phyloP scores from a whole-genome alignment of 2,113 vertebrate genomes.

The Erpornis zantholeuca region DNA sequence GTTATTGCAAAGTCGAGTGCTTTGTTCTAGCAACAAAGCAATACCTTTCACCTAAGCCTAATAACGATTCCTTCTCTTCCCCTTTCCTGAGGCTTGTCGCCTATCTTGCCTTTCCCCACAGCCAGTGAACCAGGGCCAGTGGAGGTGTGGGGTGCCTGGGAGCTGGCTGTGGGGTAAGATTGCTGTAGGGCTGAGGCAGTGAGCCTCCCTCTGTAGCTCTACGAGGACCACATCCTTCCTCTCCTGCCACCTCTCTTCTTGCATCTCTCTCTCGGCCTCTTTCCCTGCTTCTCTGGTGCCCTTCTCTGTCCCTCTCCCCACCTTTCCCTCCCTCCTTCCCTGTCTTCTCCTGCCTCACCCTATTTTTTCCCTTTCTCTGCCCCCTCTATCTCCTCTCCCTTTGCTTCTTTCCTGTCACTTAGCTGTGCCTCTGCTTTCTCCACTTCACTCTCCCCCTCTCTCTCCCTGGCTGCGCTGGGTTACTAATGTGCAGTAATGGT shows the following conservation, averaged over 20 bases:
- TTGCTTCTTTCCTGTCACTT: not conserved
- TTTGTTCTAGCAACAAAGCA: constrained; percentile 49
- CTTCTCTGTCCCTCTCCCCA: not conserved
- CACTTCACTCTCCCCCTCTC: not conserved
- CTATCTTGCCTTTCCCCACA: not conserved
- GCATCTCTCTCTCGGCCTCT: not conserved
- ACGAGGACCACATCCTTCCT: not conserved
- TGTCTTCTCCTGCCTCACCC: not conserved
- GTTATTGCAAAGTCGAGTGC: constrained; percentile 41
- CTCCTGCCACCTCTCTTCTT: not conserved
- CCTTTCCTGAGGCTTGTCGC: fast-evolving
- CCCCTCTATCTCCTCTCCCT: not conserved
- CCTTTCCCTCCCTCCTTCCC: not conserved
- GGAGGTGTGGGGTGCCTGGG: fast-evolving
- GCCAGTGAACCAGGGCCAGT: not conserved
- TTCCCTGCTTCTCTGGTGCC: not conserved
- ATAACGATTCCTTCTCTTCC: not conserved
- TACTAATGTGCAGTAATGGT: constrained; percentile 76
- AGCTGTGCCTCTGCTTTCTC: not conserved
- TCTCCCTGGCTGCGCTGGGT: not conserved
- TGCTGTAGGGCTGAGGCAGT: not conserved
- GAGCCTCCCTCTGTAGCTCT: not conserved
- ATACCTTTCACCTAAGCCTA: constrained; percentile 20
- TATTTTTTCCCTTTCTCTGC: not conserved
- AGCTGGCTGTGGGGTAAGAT: not conserved